These are phyloP conservation scores for Rambutsinella grinnellia DNA, from an alignment of 2,888 invertebrate species.

Conservation along the genomic window DNA sequence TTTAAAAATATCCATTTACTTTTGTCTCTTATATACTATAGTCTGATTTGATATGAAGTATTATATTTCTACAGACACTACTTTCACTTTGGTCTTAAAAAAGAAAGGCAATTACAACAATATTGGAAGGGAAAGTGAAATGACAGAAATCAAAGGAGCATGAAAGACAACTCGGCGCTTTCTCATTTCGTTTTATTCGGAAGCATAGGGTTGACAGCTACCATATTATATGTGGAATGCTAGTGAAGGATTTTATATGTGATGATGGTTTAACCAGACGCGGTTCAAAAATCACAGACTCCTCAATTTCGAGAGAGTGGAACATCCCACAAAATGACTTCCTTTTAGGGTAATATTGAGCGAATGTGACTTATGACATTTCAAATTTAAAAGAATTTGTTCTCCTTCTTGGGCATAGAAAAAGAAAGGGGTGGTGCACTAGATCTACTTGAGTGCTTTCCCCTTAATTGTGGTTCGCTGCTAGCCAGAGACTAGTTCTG, in stretches of 20 bases:
- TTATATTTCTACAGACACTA: no score
- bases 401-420: not conserved
- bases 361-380: conserved; percentile 17
- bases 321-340: not conserved
- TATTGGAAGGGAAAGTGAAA: conserved; percentile 23
- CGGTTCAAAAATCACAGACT: no score
- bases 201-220: no score
- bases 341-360: not conserved
- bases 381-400: not conserved
- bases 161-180: conserved; percentile 1
- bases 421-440: not conserved
- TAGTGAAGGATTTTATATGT: no score
- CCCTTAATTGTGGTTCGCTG: not conserved
- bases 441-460: not conserved
- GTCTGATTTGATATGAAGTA: no score
- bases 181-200: no score
- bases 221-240: no score
- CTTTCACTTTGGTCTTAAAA: no score
- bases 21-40: no score
- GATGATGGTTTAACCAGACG: no score
- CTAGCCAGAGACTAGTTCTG: not conserved
- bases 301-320: not conserved
- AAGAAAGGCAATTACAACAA: no score
- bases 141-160: conserved; percentile 37
- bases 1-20: no score